These are phyloP conservation scores for Drosophila leonis DNA, from an alignment of 2,888 invertebrate species.

Conservation along the genomic window DNA sequence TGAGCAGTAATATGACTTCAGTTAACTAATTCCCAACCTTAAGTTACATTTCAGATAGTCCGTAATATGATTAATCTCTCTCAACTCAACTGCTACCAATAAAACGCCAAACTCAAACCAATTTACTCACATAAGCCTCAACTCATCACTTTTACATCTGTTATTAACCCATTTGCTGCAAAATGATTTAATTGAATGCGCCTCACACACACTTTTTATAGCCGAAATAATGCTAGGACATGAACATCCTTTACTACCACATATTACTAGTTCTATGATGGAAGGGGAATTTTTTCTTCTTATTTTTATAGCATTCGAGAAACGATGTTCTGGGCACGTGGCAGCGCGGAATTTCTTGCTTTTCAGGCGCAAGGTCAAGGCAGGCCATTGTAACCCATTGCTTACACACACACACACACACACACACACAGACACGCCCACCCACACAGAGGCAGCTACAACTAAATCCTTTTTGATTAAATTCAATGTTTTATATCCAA, in stretches of 20 bases:
- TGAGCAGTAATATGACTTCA: background rate
- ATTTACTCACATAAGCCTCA: background rate
- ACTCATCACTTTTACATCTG: background rate
- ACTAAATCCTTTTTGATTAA: constrained; percentile 81
- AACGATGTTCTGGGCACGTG: constrained; percentile 59
- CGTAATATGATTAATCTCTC: background rate
- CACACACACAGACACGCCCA: constrained; percentile 23
- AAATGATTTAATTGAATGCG: constrained; percentile 31
- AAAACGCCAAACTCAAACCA: background rate
- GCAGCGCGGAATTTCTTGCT: constrained; percentile 56
- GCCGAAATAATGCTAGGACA: constrained; percentile 17
- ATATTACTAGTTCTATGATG: constrained; percentile 24
- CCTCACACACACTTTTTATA: constrained; percentile 24
- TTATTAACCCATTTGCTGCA: constrained; percentile 22
- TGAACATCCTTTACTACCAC: constrained; percentile 32
- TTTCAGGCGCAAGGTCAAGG: constrained; percentile 69
- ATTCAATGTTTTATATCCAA: constrained; percentile 82
- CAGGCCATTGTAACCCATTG: constrained; percentile 62
- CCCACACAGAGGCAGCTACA: constrained; percentile 17
- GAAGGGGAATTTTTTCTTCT: constrained; percentile 21
- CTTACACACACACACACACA: constrained; percentile 29
- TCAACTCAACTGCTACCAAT: background rate
- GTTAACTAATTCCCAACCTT: too few species aligned
- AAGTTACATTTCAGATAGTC: background rate
- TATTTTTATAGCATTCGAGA: constrained; percentile 46